These are phyloP conservation scores for Schizotus pectinicornis DNA, from an alignment of 2,888 invertebrate genomes.

Conservation along the genomic window DNA sequence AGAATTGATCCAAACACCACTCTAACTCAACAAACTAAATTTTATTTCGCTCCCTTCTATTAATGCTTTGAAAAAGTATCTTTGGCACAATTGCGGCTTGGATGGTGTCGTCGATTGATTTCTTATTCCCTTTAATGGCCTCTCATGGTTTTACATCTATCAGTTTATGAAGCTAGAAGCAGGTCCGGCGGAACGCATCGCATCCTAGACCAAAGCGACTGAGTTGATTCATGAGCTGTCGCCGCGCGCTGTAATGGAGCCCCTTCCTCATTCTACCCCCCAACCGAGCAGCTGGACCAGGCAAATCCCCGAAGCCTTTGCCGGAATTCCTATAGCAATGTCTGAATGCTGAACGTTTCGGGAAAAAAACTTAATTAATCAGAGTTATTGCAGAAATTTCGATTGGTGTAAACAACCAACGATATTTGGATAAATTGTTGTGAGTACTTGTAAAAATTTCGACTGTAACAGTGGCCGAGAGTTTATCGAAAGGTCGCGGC, in stretches of 20 bases:
- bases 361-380: too few relatives aligned
- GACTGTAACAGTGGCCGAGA: too few relatives aligned
- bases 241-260: constrained; percentile 48
- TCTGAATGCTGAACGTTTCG: too few relatives aligned
- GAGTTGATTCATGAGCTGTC: constrained; percentile 50
- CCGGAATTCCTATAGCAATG: constrained; percentile 9
- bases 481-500: too few relatives aligned
- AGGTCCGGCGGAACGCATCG: constrained; percentile 28
- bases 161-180: constrained; percentile 14
- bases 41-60: too few relatives aligned
- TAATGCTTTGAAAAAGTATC: neutral
- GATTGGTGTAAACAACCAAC: too few relatives aligned
- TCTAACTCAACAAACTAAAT: too few relatives aligned
- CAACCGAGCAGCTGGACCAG: constrained; percentile 15
- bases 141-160: constrained; percentile 22
- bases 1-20: too few relatives aligned
- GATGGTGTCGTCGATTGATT: constrained; percentile 6
- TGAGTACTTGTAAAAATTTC: too few relatives aligned
- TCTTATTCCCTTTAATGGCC: constrained; percentile 11
- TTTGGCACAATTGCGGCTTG: constrained; percentile 3
- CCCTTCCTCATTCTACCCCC: constrained; percentile 40
- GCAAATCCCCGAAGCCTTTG: constrained; percentile 10
- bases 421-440: neutral
- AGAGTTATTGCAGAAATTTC: too few relatives aligned
- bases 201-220: constrained; percentile 44